A percentile compares a stretch with the other conserved stretches of the same genome.
These are phyloP conservation scores for Mesoligia furuncula DNA, from an alignment of 2,888 invertebrate species.

Conservation along the genomic window DNA sequence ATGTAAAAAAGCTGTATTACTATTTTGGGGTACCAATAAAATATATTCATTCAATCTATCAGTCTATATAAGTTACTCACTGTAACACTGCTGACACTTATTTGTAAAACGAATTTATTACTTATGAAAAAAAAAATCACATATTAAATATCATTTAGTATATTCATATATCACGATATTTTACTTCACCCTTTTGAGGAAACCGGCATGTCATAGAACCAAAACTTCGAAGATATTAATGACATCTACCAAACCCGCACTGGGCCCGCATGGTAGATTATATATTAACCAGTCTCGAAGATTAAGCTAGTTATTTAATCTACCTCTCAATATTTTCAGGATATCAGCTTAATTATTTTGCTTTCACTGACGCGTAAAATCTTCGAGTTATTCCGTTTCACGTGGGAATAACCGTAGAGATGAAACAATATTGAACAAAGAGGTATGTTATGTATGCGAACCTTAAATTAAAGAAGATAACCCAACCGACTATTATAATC, in stretches of 20 bases:
- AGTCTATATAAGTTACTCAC: not conserved
- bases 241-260: no score
- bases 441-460: not conserved
- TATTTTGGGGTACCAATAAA: not conserved
- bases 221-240: no score
- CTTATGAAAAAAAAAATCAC: not conserved
- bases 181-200: no score
- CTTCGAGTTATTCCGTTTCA: no score
- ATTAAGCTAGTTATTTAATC: not conserved
- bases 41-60: not conserved
- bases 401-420: constrained; percentile 20
- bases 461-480: constrained; percentile 2
- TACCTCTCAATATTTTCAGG: not conserved
- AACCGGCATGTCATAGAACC: no score
- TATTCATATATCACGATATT: not conserved
- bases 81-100: not conserved
- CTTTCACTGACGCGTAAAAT: not conserved
- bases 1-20: no score
- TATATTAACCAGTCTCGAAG: no score
- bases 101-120: not conserved
- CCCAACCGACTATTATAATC: not conserved
- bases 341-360: not conserved
- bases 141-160: not conserved
- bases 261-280: no score
- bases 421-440: constrained; percentile 13